phyloP scores from a whole-genome alignment of 2,113 vertebrate genomes.

The Marmota flaviventris region DNA sequence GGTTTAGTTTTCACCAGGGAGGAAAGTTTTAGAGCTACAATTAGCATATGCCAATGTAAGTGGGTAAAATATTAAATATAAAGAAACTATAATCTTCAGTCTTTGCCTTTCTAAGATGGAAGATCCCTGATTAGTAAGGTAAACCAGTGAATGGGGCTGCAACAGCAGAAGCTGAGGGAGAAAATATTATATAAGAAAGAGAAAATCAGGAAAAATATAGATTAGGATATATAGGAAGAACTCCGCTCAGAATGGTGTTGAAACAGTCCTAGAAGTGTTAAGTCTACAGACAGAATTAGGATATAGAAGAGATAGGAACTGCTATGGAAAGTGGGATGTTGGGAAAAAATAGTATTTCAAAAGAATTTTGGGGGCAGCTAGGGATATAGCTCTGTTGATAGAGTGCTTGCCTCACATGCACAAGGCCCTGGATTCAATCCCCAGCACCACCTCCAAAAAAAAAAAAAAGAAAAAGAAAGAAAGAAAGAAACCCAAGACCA shows the following conservation, averaged over 20 bases:
- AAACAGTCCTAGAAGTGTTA: not conserved
- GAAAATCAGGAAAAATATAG: not conserved
- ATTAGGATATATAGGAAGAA: not conserved
- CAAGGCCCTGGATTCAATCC: too few species aligned
- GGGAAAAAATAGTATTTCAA: not conserved
- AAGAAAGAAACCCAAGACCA: too few species aligned
- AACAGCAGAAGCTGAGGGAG: not conserved
- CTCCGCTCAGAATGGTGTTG: not conserved
- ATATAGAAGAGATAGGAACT: not conserved
- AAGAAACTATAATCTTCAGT: not conserved
- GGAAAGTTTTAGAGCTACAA: not conserved
- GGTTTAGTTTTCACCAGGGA: not conserved
- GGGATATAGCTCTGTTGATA: too few species aligned
- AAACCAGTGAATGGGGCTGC: not conserved
- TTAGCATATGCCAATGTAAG: not conserved
- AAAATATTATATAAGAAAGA: not conserved
- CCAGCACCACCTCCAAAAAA: too few species aligned
- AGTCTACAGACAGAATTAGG: not conserved
- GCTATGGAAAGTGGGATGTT: not conserved
- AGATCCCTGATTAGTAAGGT: not conserved
- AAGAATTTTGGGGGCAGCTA: too few species aligned
- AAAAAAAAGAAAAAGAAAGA: too few species aligned
- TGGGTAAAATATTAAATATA: not conserved
- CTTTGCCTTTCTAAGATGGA: not conserved
- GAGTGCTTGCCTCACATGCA: too few species aligned